Evolutionary conservation across 2,113 vertebrate species (phyloP), one percentile per base, ranked within the genome.

Genomic region (Amazona guildingii): DNA sequence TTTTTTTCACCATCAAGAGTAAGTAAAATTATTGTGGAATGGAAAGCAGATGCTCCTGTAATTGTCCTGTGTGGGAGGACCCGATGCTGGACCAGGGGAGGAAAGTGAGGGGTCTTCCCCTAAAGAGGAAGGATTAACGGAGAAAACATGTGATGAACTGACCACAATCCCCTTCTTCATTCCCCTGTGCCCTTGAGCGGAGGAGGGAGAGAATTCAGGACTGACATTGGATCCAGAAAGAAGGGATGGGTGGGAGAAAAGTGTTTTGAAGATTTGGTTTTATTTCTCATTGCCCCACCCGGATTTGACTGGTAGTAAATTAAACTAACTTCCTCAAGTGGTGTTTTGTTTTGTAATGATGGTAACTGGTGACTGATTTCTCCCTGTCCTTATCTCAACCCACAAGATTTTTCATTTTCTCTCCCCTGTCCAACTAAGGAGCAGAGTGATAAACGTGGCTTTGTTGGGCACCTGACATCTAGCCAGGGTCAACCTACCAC

Each of bases 331-430:
- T 90, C 12, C 31, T 21, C 35, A 61, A 41, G 17, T 7, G 1
- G 1, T 27, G 11, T 24, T 28, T 37, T 48, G 31, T 35, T 63
- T 59, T 68, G 5, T 28, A 3, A 4, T 29, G 29, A 6, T 3
- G 11, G 27, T 4, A 81, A 4, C 2, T 4, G 5, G 6, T 54
- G 48, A 31, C 12, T 20, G 29, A 21, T 33, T 8, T 80, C 18
- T 72, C 6, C 17, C 31, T 54, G n/a, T 11, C 13, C 9, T 70
- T 17, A 5, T 12, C 13, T 54, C 1, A 0, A 66, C 8, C 16
- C 23, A 43, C 0, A 0, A 68, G 13, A 2, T 1, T 1, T 9
- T 51, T 2, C 21, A 2, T 59, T 57, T 83, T 80, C 11, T 63
- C 4, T 81, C 4, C 23, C 3, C 6, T 73, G 14, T 5, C 29